phyloP scores from a whole-genome alignment of 2,113 vertebrate genomes.

The Trichechus manatus region DNA sequence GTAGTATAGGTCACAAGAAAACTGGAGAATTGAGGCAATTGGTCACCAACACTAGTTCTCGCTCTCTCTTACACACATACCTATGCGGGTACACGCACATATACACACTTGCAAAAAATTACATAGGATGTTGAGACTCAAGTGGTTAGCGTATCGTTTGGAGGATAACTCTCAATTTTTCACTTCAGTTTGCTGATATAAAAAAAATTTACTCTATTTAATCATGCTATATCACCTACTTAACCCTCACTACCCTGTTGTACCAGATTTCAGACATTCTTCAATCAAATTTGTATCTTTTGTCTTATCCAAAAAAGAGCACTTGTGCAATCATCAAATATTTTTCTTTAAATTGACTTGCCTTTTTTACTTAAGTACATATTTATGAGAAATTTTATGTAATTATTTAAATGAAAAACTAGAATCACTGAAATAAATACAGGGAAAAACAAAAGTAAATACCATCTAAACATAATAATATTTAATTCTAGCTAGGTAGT shows the following conservation, averaged over 20 bases:
- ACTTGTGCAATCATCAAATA: neutral
- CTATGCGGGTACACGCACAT: neutral
- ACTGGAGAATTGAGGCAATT: neutral
- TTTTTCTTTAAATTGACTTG: neutral
- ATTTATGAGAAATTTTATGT: constrained; percentile 32
- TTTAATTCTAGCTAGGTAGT: neutral
- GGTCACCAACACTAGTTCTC: neutral
- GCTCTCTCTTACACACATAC: neutral
- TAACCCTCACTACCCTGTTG: neutral
- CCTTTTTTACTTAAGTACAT: neutral
- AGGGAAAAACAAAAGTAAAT: constrained; percentile 25
- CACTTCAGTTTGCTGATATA: neutral
- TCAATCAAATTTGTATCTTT: neutral
- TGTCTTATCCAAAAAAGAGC: neutral
- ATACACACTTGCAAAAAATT: neutral
- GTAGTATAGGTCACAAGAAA: neutral
- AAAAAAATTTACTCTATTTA: neutral
- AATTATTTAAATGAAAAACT: constrained; percentile 42
- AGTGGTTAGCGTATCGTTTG: neutral
- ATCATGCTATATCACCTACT: neutral
- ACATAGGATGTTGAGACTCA: neutral
- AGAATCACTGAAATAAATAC: constrained; percentile 33
- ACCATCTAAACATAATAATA: neutral
- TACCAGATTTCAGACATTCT: neutral
- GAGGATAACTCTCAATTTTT: neutral